Conservation (phyloP, 2,113 vertebrate species). For the Mormyrus lacerda region DNA sequence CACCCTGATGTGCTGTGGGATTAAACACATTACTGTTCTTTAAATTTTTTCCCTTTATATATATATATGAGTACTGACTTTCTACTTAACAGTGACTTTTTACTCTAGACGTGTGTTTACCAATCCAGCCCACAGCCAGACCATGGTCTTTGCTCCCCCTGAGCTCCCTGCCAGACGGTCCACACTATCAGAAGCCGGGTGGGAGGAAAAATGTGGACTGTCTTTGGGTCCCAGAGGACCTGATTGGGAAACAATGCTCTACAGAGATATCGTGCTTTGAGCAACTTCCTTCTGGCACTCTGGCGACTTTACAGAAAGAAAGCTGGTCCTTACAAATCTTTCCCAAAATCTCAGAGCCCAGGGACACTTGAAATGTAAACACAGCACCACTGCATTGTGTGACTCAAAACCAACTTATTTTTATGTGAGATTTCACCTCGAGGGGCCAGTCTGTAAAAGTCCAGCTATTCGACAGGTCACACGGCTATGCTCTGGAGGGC, state of each 20-base stretch:
- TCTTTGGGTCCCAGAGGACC: background rate
- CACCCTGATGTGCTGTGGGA: background rate
- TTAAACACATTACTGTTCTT: background rate
- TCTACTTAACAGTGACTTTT: background rate
- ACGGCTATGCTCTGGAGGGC: background rate
- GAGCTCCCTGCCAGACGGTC: no score
- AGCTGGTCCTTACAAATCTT: background rate
- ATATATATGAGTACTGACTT: background rate
- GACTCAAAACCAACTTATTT: background rate
- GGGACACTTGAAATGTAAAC: background rate
- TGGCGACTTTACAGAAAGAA: background rate
- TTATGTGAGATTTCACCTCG: background rate
- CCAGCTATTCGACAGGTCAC: background rate
- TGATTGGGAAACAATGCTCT: background rate
- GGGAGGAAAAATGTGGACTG: background rate
- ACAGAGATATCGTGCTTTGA: background rate
- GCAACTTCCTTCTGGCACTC: background rate
- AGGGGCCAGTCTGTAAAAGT: background rate
- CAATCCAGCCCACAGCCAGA: no score
- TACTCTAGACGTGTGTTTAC: background rate
- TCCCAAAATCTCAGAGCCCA: background rate
- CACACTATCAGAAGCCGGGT: background rate
- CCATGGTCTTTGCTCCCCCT: no score
- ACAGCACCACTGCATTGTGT: background rate
- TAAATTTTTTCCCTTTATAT: background rate